These are phyloP conservation scores for Heteronetta atricapilla DNA, from an alignment of 2,113 vertebrate genomes.

Conservation along the genomic window DNA sequence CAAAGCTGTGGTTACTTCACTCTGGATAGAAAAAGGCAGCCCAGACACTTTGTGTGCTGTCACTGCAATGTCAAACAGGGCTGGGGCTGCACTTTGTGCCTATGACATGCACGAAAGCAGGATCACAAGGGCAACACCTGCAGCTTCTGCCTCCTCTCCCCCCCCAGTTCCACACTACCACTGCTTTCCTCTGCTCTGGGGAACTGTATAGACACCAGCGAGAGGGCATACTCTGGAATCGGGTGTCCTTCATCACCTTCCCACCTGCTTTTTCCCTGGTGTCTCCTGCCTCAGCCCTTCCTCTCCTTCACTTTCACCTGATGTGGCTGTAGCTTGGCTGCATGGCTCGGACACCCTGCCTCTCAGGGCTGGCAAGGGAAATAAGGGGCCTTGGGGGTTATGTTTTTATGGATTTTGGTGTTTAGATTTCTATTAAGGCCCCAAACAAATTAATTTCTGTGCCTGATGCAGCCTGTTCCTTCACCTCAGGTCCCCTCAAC, in stretches of 20 bases:
- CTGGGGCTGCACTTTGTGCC: background rate
- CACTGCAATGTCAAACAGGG: background rate
- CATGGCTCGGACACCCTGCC: background rate
- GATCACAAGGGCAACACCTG: background rate
- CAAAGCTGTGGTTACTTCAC: background rate
- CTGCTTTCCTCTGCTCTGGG: background rate
- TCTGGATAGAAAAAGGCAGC: background rate
- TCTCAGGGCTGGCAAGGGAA: background rate
- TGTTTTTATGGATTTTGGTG: background rate
- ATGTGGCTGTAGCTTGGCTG: background rate
- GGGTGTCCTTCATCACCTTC: background rate
- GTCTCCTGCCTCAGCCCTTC: background rate
- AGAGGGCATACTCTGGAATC: background rate
- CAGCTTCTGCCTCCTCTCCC: background rate
- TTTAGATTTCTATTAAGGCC: background rate
- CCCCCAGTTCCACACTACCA: background rate
- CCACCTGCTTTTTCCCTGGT: background rate
- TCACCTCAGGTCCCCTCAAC: background rate
- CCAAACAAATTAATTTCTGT: background rate
- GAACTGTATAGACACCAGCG: fast-evolving
- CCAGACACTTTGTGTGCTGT: background rate
- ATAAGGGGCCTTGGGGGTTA: background rate
- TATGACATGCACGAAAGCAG: background rate
- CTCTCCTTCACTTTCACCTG: background rate
- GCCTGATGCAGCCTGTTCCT: background rate